Evolutionary conservation across 1,140 invertebrate genomes (phyloP).

Genomic region (Rhagoletis pomonella): DNA sequence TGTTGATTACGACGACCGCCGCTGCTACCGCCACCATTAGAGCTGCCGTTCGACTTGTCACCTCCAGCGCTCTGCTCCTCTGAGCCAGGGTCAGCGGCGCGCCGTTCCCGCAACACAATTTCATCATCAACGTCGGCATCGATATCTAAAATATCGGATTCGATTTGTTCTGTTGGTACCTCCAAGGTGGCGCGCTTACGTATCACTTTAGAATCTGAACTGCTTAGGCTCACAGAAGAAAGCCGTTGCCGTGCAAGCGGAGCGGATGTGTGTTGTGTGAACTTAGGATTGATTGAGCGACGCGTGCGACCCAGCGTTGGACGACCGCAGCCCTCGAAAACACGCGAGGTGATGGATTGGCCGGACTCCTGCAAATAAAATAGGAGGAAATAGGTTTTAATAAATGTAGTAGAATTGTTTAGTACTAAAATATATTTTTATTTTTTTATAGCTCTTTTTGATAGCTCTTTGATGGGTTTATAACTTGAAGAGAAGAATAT

Average conservation of each 20-base stretch:
- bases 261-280: conserved; percentile 49
- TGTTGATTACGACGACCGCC: conserved; percentile 64
- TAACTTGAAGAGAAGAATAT: too few relatives aligned
- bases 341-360: conserved; percentile 87
- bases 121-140: conserved; percentile 69
- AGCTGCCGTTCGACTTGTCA: conserved; percentile 54
- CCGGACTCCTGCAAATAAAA: conserved; percentile 84
- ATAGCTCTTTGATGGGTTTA: too few relatives aligned
- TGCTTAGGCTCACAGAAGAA: background rate
- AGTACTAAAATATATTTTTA: too few relatives aligned
- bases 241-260: background rate
- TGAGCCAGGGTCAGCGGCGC: conserved; percentile 66
- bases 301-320: conserved; percentile 80
- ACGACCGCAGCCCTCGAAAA: conserved; percentile 88
- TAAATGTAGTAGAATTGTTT: too few relatives aligned
- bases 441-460: too few relatives aligned
- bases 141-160: conserved; percentile 69
- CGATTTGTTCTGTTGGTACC: conserved; percentile 53
- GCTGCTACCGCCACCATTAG: too few relatives aligned
- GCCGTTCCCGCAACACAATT: conserved; percentile 68
- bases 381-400: background rate
- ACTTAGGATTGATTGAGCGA: conserved; percentile 65
- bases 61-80: conserved; percentile 60
- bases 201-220: conserved; percentile 48
- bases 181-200: conserved; percentile 52